Conservation (phyloP, 2,797 vertebrate species). For the Serranus cabrilla region DNA sequence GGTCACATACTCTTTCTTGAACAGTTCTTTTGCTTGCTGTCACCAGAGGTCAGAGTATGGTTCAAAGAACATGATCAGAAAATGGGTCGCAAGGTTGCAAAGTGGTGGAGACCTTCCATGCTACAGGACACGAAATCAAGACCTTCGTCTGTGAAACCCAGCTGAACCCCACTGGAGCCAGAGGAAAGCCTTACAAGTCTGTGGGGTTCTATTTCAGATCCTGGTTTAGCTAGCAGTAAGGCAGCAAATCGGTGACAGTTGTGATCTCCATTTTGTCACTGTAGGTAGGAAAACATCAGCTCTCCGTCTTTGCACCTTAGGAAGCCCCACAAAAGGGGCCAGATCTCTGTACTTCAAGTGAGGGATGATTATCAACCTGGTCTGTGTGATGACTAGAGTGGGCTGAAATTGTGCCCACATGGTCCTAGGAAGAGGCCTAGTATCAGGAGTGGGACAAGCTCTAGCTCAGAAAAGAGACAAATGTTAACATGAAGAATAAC, state of each 20-base stretch:
- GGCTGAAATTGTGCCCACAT: slow-evolving; percentile 2
- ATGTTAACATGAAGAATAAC: background rate
- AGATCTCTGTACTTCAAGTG: background rate
- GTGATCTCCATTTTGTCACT: slow-evolving; percentile 7
- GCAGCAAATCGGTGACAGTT: background rate
- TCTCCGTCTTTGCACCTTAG: slow-evolving; percentile 1
- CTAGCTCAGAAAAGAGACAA: background rate
- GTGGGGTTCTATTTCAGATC: slow-evolving; percentile 15
- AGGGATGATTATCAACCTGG: slow-evolving; percentile 1
- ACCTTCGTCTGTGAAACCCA: slow-evolving; percentile 13
- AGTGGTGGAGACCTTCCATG: slow-evolving; percentile 17
- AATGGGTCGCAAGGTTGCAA: slow-evolving; percentile 19
- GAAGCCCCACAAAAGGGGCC: slow-evolving; percentile 14
- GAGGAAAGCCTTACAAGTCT: slow-evolving; percentile 1
- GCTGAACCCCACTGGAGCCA: slow-evolving; percentile 20
- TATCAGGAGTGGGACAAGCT: background rate
- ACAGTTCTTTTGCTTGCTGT: slow-evolving; percentile 52
- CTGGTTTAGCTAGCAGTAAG: slow-evolving; percentile 1
- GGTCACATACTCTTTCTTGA: slow-evolving; percentile 79
- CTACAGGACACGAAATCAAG: slow-evolving; percentile 16
- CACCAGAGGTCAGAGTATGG: slow-evolving; percentile 48
- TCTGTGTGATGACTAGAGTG: slow-evolving; percentile 10
- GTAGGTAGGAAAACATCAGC: slow-evolving; percentile 11
- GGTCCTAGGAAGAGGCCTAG: background rate
- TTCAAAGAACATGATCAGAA: slow-evolving; percentile 40